A percentile compares a stretch with the other conserved stretches of the same genome.
These are phyloP conservation scores for Riparia riparia DNA, from an alignment of 2,113 vertebrate genomes.

Conservation along the genomic window DNA sequence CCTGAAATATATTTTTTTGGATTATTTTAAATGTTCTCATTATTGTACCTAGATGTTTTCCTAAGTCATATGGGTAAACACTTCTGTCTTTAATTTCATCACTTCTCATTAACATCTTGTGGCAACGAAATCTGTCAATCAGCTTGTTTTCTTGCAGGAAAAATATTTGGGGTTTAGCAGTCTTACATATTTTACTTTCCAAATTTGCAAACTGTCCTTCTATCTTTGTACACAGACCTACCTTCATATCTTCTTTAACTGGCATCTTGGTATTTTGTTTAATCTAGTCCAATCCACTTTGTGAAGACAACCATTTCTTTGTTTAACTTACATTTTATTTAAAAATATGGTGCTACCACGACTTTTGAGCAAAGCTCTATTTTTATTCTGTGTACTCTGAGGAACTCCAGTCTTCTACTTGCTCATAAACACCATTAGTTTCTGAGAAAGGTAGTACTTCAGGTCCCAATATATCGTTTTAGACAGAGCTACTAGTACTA, in stretches of 20 bases:
- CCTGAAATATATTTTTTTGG: background rate
- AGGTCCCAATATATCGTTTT: background rate
- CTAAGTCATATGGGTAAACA: background rate
- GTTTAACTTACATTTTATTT: background rate
- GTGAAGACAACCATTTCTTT: background rate
- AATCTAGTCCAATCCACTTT: background rate
- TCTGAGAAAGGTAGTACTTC: constrained; percentile 2
- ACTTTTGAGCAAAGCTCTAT: background rate
- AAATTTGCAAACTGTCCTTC: background rate
- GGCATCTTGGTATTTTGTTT: background rate
- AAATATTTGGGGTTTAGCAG: background rate
- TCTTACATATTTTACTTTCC: background rate
- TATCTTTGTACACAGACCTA: background rate
- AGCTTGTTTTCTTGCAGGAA: background rate
- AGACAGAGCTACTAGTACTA: constrained; percentile 10
- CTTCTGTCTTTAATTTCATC: background rate
- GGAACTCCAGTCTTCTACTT: background rate
- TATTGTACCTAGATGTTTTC: background rate
- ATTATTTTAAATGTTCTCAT: background rate
- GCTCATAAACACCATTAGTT: background rate
- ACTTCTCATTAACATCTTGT: background rate
- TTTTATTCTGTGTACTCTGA: background rate
- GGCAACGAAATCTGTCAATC: background rate
- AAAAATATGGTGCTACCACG: background rate
- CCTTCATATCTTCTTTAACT: background rate